phyloP scores from a whole-genome alignment of 2,113 vertebrate species.

The Galemys pyrenaicus region DNA sequence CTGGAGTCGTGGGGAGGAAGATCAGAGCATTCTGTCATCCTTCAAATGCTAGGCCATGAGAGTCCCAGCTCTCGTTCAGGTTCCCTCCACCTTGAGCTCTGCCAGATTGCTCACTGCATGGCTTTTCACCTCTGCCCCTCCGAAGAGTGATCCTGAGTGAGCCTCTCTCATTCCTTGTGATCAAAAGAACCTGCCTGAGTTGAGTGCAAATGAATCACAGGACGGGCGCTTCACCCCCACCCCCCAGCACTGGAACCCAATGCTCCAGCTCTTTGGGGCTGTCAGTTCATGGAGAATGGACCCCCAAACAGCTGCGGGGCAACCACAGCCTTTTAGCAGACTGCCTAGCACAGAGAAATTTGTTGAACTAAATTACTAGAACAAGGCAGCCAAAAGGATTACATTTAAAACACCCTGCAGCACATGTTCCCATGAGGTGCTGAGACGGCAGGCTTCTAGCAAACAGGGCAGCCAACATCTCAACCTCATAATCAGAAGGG shows the following conservation, averaged over 20 bases:
- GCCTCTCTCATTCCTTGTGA: not conserved
- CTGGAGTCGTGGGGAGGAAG: not conserved
- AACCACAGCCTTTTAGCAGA: not conserved
- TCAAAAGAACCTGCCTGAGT: not conserved
- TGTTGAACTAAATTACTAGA: slow-evolving; percentile 50
- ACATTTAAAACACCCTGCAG: slow-evolving; percentile 13
- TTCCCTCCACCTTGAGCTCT: not conserved
- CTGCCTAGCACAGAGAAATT: slow-evolving; percentile 17
- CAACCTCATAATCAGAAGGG: not conserved
- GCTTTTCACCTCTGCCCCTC: not conserved
- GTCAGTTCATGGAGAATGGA: not conserved
- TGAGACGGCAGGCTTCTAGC: not conserved
- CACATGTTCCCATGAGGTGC: not conserved
- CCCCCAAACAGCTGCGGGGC: not conserved
- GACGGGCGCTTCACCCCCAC: not conserved
- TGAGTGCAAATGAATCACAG: not conserved
- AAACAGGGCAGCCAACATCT: not conserved
- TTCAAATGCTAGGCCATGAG: not conserved
- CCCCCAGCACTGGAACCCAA: not conserved
- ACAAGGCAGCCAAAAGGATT: slow-evolving; percentile 28
- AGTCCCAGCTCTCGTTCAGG: not conserved
- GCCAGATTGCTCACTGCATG: not conserved
- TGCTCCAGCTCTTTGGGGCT: not conserved
- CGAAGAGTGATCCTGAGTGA: not conserved
- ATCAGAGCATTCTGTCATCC: not conserved